Conservation (phyloP, 2,797 vertebrate genomes). For the Sebastiscus tertius region DNA sequence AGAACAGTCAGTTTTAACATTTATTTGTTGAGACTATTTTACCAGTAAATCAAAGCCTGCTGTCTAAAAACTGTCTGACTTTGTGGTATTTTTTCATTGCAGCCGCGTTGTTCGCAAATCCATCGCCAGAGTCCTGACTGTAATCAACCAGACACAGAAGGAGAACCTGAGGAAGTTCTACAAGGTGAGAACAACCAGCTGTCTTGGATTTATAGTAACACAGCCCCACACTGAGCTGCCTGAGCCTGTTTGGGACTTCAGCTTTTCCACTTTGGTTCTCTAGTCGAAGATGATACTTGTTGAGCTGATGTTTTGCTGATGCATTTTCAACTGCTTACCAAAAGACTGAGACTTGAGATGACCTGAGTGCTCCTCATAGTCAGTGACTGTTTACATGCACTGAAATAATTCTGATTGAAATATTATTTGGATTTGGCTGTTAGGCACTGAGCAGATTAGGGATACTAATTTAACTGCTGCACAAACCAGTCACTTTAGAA, state of each 20-base stretch:
- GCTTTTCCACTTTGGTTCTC: not conserved
- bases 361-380: not conserved
- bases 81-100: not conserved
- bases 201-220: accelerated
- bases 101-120: slow-evolving; percentile 98
- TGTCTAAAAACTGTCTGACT: not conserved
- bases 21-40: not conserved
- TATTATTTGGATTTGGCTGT: not conserved
- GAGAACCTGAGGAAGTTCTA: slow-evolving; percentile 99
- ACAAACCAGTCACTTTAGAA: no score
- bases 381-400: not conserved
- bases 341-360: slow-evolving; percentile 73
- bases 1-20: not conserved
- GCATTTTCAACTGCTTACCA: slow-evolving; percentile 72
- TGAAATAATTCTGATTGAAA: not conserved
- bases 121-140: slow-evolving; percentile 96
- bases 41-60: not conserved
- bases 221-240: not conserved
- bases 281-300: slow-evolving; percentile 61
- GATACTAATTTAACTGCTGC: not conserved
- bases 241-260: not conserved
- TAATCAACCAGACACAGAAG: slow-evolving; percentile 99
- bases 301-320: slow-evolving; percentile 74
- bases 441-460: not conserved
- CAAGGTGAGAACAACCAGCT: slow-evolving; percentile 83